Conservation (phyloP, 2,888 invertebrate species). For the Branchellion lobata region DNA sequence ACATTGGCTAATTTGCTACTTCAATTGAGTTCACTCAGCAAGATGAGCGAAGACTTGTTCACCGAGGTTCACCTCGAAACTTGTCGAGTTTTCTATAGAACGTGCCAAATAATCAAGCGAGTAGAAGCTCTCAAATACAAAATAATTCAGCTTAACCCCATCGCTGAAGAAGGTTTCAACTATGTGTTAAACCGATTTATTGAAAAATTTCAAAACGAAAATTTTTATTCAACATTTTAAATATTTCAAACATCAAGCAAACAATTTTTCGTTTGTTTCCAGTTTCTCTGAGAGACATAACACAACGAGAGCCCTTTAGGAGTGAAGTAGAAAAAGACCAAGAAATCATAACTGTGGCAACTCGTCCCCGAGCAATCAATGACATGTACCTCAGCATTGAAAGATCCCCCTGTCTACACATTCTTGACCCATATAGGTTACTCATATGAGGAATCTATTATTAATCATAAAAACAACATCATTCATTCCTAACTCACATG, state of each 20-base stretch:
- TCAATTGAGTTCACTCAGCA: slow-evolving; percentile 77
- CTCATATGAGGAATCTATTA: no score
- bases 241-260: no score
- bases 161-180: slow-evolving; percentile 85
- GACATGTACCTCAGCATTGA: slow-evolving; percentile 89
- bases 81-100: slow-evolving; percentile 80
- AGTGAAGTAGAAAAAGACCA: slow-evolving; percentile 91
- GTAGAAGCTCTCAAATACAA: slow-evolving; percentile 90
- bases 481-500: no score
- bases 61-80: slow-evolving; percentile 90
- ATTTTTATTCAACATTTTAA: no score
- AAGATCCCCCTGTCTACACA: slow-evolving; percentile 90
- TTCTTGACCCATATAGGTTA: slow-evolving; percentile 88
- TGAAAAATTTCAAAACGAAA: no score
- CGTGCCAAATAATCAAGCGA: slow-evolving; percentile 71
- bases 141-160: slow-evolving; percentile 91
- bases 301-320: slow-evolving; percentile 93
- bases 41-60: slow-evolving; percentile 96
- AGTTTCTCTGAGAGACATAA: slow-evolving; percentile 90
- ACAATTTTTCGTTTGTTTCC: no score
- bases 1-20: slow-evolving; percentile 90
- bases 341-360: slow-evolving; percentile 82
- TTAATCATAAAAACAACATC: no score
- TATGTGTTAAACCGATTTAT: no score
- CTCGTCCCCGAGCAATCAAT: slow-evolving; percentile 91